Evolutionary conservation across 2,113 vertebrate genomes (phyloP), one percentile per base, ranked within the genome.

Genomic region (Labrus mixtus): DNA sequence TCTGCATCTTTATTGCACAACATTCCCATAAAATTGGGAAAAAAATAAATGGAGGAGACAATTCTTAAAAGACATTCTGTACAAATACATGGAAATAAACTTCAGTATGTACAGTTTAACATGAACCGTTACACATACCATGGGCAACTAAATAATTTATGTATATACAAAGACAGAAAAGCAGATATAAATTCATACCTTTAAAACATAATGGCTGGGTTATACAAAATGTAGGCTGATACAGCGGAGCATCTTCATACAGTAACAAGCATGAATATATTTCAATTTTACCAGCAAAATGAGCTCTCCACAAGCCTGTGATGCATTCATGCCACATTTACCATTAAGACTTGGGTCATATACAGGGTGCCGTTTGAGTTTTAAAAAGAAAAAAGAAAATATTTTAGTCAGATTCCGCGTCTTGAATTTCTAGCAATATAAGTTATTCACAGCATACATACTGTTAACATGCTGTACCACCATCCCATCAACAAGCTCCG

Each of bases 1-100:
- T 88, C 92, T 71, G 87, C 94, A 91, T 95, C 91, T 99, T 99
- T 99, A 99, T 99, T 99, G 98, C 97, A 99, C 97, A 98, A 97
- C 95, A 94, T 96, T 97, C 95, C 97, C 97, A 97, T 95, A 96
- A 97, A 98, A 98, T 95, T 95, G 96, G 97, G 96, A 97, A 95
- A 93, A 33, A 81, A 93, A 95, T 95, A 94, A 95, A 95, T 94
- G 91, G 15, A 89, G 93, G 94, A 87, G 77, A 95, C 95, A 96
- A 91, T 94, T 92, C 91, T 95, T 94, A 76, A 95, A 95, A 92
- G 94, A 96, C 95, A 95, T 88, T 96, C 95, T 97, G 95, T 97
- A 98, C 96, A 98, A 95, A 97, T 92, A 89, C 77, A 90, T 91
- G 81, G 92, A 91, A 93, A 91, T 93, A 94, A 96, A 77, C 70